Evolutionary conservation across 2,888 invertebrate genomes (phyloP).

Genomic region (Leucozona laternaria): DNA sequence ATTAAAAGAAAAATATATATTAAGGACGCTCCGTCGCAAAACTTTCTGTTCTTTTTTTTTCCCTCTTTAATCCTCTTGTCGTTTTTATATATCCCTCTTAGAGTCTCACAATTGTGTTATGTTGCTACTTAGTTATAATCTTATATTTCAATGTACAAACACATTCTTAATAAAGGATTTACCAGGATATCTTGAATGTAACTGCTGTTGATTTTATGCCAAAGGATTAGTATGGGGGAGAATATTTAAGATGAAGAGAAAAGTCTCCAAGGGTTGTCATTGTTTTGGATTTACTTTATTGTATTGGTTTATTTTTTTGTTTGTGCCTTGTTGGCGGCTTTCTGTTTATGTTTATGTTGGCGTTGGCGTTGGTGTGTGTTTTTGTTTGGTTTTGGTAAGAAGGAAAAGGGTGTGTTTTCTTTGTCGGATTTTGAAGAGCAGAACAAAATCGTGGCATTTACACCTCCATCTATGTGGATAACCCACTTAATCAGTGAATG

Average conservation of each 20-base stretch:
- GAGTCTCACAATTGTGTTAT: slow-evolving; percentile 24
- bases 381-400: neutral
- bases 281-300: slow-evolving; percentile 44
- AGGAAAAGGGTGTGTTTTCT: neutral
- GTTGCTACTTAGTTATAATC: slow-evolving; percentile 52
- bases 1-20: slow-evolving; percentile 48
- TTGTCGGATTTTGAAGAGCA: neutral
- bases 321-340: slow-evolving; percentile 33
- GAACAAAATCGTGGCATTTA: slow-evolving; percentile 34
- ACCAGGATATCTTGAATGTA: slow-evolving; percentile 50
- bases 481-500: slow-evolving; percentile 70
- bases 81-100: neutral
- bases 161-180: slow-evolving; percentile 65
- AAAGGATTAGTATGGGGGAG: neutral
- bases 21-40: neutral
- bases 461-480: slow-evolving; percentile 57
- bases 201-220: slow-evolving; percentile 43
- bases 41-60: slow-evolving; percentile 3
- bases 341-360: neutral
- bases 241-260: slow-evolving; percentile 4
- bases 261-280: slow-evolving; percentile 42
- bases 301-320: slow-evolving; percentile 13
- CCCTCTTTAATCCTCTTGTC: slow-evolving; percentile 5
- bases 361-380: neutral
- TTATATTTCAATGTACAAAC: slow-evolving; percentile 44